A percentile compares a stretch with the other conserved stretches of the same genome.
Evolutionary conservation across 1,140 invertebrate genomes (phyloP).

Genomic region (Drosophila teissieri): DNA sequence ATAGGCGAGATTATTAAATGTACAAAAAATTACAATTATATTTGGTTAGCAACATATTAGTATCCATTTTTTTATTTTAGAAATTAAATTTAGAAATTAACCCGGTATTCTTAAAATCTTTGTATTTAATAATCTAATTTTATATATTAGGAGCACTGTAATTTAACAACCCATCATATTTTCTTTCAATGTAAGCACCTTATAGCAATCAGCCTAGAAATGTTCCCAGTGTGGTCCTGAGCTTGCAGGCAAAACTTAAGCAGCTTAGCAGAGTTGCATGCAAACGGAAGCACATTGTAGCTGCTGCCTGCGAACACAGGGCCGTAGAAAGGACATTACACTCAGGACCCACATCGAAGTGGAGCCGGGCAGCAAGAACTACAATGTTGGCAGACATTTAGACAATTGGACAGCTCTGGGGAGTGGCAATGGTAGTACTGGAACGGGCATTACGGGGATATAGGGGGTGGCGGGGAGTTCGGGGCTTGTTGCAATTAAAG

Average conservation of each 20-base stretch:
- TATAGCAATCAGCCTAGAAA: not conserved
- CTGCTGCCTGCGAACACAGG: conserved; percentile 41
- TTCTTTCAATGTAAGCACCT: not conserved
- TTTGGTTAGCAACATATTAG: too few relatives aligned
- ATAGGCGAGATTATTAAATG: too few relatives aligned
- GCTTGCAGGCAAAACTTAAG: conserved; percentile 56
- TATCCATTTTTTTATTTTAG: too few relatives aligned
- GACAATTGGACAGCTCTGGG: conserved; percentile 49
- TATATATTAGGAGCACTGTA: not conserved
- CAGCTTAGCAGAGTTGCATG: conserved; percentile 73
- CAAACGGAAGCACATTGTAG: conserved; percentile 73
- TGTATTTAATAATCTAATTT: not conserved
- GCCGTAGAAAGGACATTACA: conserved; percentile 72
- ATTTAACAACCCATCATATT: not conserved
- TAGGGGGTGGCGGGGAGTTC: conserved; percentile 22
- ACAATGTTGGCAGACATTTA: conserved; percentile 63
- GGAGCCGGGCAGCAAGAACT: conserved; percentile 39
- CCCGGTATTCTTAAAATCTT: too few relatives aligned
- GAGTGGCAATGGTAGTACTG: conserved; percentile 25
- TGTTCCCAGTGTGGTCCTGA: conserved; percentile 2
- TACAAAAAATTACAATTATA: too few relatives aligned
- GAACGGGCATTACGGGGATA: too few relatives aligned
- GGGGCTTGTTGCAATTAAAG: conserved; percentile 77
- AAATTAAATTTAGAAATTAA: too few relatives aligned
- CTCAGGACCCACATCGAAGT: conserved; percentile 48